Evolutionary conservation across 2,113 vertebrate genomes (phyloP).

Genomic region (Barnardius zonarius): DNA sequence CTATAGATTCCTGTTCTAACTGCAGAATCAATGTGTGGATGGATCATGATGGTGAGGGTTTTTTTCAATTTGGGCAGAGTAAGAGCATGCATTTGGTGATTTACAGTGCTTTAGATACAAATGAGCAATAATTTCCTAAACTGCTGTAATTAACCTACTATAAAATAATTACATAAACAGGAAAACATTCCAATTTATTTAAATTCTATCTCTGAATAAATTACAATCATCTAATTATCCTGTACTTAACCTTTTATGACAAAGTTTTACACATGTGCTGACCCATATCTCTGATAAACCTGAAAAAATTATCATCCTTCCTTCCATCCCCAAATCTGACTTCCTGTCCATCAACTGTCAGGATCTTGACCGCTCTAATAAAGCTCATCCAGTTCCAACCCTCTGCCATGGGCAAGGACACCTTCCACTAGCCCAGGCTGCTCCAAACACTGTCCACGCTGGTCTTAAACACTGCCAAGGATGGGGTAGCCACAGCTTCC

Average conservation of each 20-base stretch:
- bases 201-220: neutral
- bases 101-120: neutral
- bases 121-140: neutral
- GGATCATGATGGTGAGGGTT: neutral
- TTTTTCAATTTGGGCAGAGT: neutral
- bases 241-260: neutral
- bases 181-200: neutral
- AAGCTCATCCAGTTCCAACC: neutral
- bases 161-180: neutral
- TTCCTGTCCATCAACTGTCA: neutral
- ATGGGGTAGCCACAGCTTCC: neutral
- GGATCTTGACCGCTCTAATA: neutral
- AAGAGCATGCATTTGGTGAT: neutral
- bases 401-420: rapidly evolving
- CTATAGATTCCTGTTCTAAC: neutral
- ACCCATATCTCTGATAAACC: neutral
- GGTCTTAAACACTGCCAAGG: neutral
- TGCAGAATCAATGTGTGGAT: neutral
- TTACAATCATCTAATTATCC: neutral
- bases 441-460: neutral
- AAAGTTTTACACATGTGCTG: neutral
- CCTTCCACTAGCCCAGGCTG: rapidly evolving
- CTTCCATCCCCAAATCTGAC: neutral
- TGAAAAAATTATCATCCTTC: neutral
- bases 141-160: neutral